Evolutionary conservation across 1,140 invertebrate genomes (phyloP).

Genomic region (Cherax destructor): DNA sequence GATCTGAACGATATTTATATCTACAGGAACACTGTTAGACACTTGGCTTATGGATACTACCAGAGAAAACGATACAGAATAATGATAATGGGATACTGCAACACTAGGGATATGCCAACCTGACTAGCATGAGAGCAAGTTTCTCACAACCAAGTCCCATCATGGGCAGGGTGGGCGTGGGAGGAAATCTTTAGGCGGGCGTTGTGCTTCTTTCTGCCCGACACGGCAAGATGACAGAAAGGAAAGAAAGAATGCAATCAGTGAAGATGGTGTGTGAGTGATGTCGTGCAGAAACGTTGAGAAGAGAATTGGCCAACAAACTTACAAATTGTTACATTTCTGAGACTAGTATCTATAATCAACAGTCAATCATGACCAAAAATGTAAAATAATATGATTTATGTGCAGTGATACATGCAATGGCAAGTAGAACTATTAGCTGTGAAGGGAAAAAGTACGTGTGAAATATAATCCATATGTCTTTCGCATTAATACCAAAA

Average conservation of each 20-base stretch:
- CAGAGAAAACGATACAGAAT: background rate
- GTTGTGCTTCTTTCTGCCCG: slow-evolving; percentile 55
- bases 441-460: background rate
- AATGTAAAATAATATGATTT: background rate
- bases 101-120: slow-evolving; percentile 30
- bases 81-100: slow-evolving; percentile 30
- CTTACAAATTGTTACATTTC: slow-evolving; percentile 1
- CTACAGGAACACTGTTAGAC: background rate
- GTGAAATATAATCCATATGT: background rate
- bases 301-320: background rate
- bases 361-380: background rate
- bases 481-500: background rate
- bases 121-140: slow-evolving; percentile 42
- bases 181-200: slow-evolving; percentile 42
- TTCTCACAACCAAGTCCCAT: slow-evolving; percentile 46
- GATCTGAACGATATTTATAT: slow-evolving; percentile 1
- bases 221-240: slow-evolving; percentile 23
- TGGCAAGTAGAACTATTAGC: background rate
- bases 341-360: background rate
- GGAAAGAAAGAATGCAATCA: slow-evolving; percentile 24
- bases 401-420: slow-evolving; percentile 8
- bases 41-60: background rate
- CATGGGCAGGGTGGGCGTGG: slow-evolving; percentile 39
- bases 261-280: slow-evolving; percentile 32
- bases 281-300: slow-evolving; percentile 19